These are phyloP conservation scores for Euborellia annulipes DNA, from an alignment of 1,140 invertebrate genomes.

Conservation along the genomic window DNA sequence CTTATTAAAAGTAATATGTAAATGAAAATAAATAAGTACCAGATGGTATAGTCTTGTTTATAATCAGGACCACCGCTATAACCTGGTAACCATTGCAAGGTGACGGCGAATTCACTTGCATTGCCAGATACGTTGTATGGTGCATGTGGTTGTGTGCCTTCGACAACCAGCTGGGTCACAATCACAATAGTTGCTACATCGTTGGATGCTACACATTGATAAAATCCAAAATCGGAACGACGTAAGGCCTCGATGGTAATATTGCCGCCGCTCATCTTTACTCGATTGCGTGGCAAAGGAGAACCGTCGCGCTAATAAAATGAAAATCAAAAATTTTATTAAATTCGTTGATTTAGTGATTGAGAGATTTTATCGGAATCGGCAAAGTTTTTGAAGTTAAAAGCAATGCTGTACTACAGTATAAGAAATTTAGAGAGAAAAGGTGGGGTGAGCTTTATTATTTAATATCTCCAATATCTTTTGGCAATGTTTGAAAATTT, in stretches of 20 bases:
- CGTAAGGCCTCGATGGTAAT: conserved; percentile 77
- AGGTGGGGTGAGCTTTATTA: no score
- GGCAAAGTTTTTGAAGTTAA: no score
- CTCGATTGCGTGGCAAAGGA: conserved; percentile 61
- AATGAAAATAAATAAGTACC: conserved; percentile 32
- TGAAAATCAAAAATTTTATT: conserved; percentile 7
- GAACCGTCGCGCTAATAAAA: conserved; percentile 48
- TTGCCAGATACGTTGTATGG: conserved; percentile 84
- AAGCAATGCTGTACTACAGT: no score
- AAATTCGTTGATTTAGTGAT: no score
- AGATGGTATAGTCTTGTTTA: conserved; percentile 86
- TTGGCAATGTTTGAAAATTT: no score
- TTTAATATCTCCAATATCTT: no score
- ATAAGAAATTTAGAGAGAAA: no score
- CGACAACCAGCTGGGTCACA: conserved; percentile 78
- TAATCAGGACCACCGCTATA: conserved; percentile 89
- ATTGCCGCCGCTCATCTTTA: conserved; percentile 66
- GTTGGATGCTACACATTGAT: conserved; percentile 88
- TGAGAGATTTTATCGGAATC: no score
- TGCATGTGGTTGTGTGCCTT: conserved; percentile 90
- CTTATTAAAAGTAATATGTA: background rate
- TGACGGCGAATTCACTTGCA: conserved; percentile 76
- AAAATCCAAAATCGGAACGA: conserved; percentile 81
- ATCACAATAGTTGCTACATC: conserved; percentile 86
- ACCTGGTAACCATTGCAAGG: conserved; percentile 80